Conservation (phyloP, 2,888 invertebrate genomes). For the Celastrina argiolus region DNA sequence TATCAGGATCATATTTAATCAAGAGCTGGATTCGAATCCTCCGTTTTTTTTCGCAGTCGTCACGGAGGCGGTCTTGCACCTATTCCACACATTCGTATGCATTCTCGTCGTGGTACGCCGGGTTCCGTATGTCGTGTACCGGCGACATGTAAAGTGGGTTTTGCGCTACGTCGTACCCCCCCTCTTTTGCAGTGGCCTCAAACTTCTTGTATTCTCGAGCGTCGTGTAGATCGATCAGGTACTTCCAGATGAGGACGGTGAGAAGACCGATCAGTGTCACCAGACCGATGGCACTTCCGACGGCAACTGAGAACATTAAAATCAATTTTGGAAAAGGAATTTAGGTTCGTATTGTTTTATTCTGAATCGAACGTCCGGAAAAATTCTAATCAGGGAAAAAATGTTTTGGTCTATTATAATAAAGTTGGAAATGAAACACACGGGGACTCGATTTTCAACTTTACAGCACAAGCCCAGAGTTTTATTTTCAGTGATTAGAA, state of each 20-base stretch:
- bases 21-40: too few species aligned
- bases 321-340: neutral
- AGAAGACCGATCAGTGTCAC: constrained; percentile 57
- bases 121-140: constrained; percentile 45
- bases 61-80: too few species aligned
- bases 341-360: too few species aligned
- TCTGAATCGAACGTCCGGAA: too few species aligned
- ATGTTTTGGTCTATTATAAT: too few species aligned
- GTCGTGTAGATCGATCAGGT: constrained; percentile 52
- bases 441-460: too few species aligned
- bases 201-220: constrained; percentile 56
- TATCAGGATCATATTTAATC: too few species aligned
- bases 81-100: neutral
- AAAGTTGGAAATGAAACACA: too few species aligned
- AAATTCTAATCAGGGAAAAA: too few species aligned
- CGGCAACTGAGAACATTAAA: constrained; percentile 44
- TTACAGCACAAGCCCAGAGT: too few species aligned
- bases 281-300: constrained; percentile 48
- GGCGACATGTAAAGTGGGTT: constrained; percentile 50
- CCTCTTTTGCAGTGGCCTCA: constrained; percentile 41
- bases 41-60: too few species aligned
- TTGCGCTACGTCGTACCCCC: constrained; percentile 42
- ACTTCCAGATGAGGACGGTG: constrained; percentile 56
- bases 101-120: constrained; percentile 36
- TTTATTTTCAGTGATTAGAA: too few species aligned